A percentile compares a stretch with the other conserved stretches of the same genome.
These are phyloP conservation scores for Ceramica pisi DNA, from an alignment of 2,888 invertebrate species.

Conservation along the genomic window DNA sequence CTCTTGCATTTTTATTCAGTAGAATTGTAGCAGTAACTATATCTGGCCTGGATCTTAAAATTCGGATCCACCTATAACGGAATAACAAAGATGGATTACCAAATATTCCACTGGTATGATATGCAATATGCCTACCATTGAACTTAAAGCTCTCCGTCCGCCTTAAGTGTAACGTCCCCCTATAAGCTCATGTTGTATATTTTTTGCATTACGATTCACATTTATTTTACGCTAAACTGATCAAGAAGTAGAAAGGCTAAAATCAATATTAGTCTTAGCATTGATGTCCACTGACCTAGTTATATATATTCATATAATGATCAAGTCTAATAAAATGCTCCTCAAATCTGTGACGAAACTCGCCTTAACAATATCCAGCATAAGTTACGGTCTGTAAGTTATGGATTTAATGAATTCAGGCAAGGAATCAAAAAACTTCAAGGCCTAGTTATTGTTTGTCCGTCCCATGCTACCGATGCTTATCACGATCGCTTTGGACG, in stretches of 20 bases:
- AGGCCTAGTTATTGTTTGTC: slow-evolving; percentile 34
- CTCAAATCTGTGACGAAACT: slow-evolving; percentile 33
- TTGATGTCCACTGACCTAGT: slow-evolving; percentile 39
- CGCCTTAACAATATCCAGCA: slow-evolving; percentile 20
- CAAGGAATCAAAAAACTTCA: slow-evolving; percentile 45
- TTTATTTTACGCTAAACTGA: slow-evolving; percentile 1
- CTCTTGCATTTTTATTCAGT: slow-evolving; percentile 16
- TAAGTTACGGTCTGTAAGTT: slow-evolving; percentile 46
- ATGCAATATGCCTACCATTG: background rate
- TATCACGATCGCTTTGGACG: slow-evolving; percentile 27
- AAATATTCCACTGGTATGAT: background rate
- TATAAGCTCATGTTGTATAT: background rate
- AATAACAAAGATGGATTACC: background rate
- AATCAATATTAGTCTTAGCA: slow-evolving; percentile 22
- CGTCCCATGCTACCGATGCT: slow-evolving; percentile 16
- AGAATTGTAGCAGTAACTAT: slow-evolving; percentile 1
- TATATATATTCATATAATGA: slow-evolving; percentile 32
- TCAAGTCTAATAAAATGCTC: slow-evolving; percentile 34
- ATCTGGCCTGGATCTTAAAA: background rate
- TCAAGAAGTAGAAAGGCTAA: slow-evolving; percentile 16
- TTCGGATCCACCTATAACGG: background rate
- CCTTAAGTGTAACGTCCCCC: background rate
- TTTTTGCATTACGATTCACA: background rate
- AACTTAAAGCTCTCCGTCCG: background rate
- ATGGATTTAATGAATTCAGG: slow-evolving; percentile 46